Base-by-base conservation (phyloP, 2,888 invertebrate genomes). In the Byasa hedistus region DNA sequence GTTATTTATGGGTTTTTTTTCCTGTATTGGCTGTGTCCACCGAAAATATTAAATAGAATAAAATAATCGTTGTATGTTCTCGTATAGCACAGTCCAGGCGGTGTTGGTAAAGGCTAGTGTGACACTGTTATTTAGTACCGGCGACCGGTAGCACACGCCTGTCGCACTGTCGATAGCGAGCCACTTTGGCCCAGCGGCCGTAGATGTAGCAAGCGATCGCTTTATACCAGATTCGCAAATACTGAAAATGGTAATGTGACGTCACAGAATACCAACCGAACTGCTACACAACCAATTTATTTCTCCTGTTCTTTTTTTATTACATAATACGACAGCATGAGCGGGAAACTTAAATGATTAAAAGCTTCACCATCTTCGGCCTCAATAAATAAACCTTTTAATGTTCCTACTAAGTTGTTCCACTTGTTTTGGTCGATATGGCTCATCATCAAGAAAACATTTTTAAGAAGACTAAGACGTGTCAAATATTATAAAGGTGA, bases 91-190 rank as follows among this genome's bases (percentile, higher is more conserved):
- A 69, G 65, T 82, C 82, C 82, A 64, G 85, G 85, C 91, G 89
- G 89, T 84, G 82, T 81, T 79, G 80, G 81, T 83, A 91, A 91
- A 91, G 88, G 87, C 80, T 79, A 83, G 82, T 80, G 87, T 83
- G 89, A 89, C 89, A 87, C 83, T 88, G 88, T 90, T 91, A 91
- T 91, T 91, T 91, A 91, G 89, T 89, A 85, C 80, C 83, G 83
- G 75, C 76, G 76, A 71, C 73, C 84, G 81, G 84, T 83, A 83
- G 84, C 89, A 84, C 88, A 84, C 87, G 81, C 83, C 80, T 83
- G 87, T 83, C 85, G 79, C 76, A 66, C 63, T 59, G 64, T 59
- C 67, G 67, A 67, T 67, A 61, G 58, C 60, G 36, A 48, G 56
- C 64, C 67, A 64, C 67, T 63, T 66, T 63, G 54, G 52, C 57